phyloP scores from a whole-genome alignment of 2,888 invertebrate species.

The Phaonia tiefii region DNA sequence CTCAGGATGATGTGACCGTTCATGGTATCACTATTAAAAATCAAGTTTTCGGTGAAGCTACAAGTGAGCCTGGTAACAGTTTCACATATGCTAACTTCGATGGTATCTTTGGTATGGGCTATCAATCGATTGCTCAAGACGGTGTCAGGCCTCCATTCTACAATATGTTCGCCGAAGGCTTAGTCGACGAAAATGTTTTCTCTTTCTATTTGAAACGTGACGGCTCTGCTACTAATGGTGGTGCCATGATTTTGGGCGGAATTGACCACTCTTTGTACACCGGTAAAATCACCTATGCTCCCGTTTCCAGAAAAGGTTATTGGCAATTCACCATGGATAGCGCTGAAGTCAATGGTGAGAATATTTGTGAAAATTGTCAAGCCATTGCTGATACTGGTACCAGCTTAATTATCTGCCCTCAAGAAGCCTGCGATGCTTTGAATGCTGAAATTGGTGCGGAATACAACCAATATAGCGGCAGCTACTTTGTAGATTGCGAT shows the following conservation, averaged over 20 bases:
- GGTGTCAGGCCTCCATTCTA: conserved; percentile 94
- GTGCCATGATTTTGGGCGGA: conserved; percentile 94
- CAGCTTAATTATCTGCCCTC: conserved; percentile 95
- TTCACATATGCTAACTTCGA: conserved; percentile 99
- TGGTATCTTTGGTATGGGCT: conserved; percentile 97
- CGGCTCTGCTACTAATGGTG: conserved; percentile 86
- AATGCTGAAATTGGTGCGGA: conserved; percentile 90
- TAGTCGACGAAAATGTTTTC: conserved; percentile 88
- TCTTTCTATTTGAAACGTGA: conserved; percentile 94
- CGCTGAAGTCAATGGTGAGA: conserved; percentile 81
- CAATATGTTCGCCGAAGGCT: conserved; percentile 90
- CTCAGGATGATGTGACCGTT: conserved; percentile 89
- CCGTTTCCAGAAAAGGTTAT: conserved; percentile 91
- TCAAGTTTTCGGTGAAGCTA: conserved; percentile 97
- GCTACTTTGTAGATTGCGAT: conserved; percentile 86
- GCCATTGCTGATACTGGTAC: conserved; percentile 98
- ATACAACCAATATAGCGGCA: conserved; percentile 43
- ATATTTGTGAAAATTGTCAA: conserved; percentile 88
- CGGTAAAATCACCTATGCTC: conserved; percentile 84
- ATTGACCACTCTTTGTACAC: conserved; percentile 92
- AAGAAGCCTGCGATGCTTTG: conserved; percentile 86
- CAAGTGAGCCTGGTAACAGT: conserved; percentile 93
- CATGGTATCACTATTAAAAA: conserved; percentile 86
- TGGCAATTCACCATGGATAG: conserved; percentile 97
- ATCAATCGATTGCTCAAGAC: conserved; percentile 92